phyloP scores from a whole-genome alignment of 1,140 invertebrate species.

The Lasioglossum albipes region DNA sequence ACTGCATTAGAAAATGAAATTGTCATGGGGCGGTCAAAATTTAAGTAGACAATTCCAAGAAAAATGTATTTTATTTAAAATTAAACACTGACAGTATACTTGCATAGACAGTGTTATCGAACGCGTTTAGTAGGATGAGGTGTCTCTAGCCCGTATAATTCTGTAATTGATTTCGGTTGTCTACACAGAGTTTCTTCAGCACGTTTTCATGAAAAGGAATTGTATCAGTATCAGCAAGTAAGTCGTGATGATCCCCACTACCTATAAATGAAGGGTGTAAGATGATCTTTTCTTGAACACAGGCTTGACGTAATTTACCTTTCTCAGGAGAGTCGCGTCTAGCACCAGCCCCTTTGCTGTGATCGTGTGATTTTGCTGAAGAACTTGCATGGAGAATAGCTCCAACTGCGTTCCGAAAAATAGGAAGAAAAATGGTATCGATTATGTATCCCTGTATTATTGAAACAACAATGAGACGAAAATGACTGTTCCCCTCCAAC shows the following conservation, averaged over 20 bases:
- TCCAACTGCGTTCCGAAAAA: conserved; percentile 53
- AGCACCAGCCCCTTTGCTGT: conserved; percentile 54
- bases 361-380: conserved; percentile 61
- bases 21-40: too few species aligned
- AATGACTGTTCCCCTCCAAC: too few species aligned
- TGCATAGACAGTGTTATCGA: background rate
- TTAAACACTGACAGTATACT: too few species aligned
- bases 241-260: conserved; percentile 54
- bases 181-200: background rate
- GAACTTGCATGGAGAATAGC: conserved; percentile 65
- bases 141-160: too few species aligned
- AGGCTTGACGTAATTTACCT: conserved; percentile 35
- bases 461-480: too few species aligned
- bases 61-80: too few species aligned
- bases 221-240: conserved; percentile 65
- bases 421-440: too few species aligned
- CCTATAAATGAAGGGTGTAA: conserved; percentile 33
- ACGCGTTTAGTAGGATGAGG: background rate
- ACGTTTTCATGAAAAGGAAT: conserved; percentile 24
- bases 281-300: background rate
- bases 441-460: too few species aligned
- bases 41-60: too few species aligned
- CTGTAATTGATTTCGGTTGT: background rate
- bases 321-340: conserved; percentile 57
- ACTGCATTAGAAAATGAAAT: too few species aligned